phyloP scores from a whole-genome alignment of 1,140 invertebrate species.

The Drosophila burlai region DNA sequence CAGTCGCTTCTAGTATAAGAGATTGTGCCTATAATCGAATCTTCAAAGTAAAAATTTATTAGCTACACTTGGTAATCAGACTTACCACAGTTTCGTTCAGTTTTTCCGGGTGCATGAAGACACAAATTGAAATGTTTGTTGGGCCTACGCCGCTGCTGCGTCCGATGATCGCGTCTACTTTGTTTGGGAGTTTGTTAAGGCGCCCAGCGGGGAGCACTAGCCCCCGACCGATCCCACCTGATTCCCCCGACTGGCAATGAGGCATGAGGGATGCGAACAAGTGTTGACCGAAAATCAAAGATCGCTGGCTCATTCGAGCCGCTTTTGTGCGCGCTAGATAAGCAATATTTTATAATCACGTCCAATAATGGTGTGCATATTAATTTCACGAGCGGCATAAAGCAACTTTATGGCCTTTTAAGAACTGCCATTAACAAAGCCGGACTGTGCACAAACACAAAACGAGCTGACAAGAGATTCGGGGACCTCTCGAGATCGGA shows the following conservation, averaged over 20 bases:
- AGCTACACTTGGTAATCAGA: not conserved
- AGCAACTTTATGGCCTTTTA: constrained; percentile 82
- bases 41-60: not conserved
- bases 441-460: constrained; percentile 75
- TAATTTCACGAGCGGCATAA: constrained; percentile 80
- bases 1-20: not conserved
- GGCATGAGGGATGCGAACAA: constrained; percentile 48
- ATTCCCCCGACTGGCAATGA: not conserved
- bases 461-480: constrained; percentile 58
- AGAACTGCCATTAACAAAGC: constrained; percentile 78
- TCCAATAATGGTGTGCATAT: constrained; percentile 81
- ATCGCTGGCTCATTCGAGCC: constrained; percentile 64
- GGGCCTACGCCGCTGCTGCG: constrained; percentile 27
- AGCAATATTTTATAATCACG: constrained; percentile 82
- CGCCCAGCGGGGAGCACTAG: constrained; percentile 54
- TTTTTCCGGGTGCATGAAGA: constrained; percentile 25
- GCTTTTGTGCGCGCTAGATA: constrained; percentile 77
- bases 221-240: constrained; percentile 13
- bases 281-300: constrained; percentile 73
- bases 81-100: not conserved
- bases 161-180: constrained; percentile 20
- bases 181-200: constrained; percentile 76
- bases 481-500: constrained; percentile 22
- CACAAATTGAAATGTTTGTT: constrained; percentile 79
- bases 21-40: not conserved